Evolutionary conservation across 2,888 invertebrate genomes (phyloP).

Genomic region (Noctuana brunneofusca): DNA sequence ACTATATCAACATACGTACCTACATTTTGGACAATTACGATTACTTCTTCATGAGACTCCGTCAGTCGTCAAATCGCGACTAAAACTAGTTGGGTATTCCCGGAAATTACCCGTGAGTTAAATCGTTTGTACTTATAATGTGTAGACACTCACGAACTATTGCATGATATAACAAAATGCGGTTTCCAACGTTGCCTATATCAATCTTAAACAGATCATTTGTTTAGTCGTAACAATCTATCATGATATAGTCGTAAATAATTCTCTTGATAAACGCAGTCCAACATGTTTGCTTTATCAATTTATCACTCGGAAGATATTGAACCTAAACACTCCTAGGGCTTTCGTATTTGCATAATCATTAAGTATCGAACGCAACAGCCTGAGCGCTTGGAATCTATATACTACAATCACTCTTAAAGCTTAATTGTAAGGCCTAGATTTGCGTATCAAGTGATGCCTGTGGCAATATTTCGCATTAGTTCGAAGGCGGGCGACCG

Average conservation of each 20-base stretch:
- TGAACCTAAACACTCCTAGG: conserved; percentile 56
- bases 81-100: too few species aligned
- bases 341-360: conserved; percentile 63
- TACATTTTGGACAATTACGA: too few species aligned
- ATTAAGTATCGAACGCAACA: conserved; percentile 56
- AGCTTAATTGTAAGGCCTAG: conserved; percentile 45
- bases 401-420: conserved; percentile 22
- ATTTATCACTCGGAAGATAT: conserved; percentile 54
- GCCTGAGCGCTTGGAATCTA: conserved; percentile 27
- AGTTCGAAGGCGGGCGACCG: conserved; percentile 63
- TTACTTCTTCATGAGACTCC: too few species aligned
- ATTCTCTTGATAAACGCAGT: conserved; percentile 42
- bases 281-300: conserved; percentile 46
- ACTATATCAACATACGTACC: too few species aligned
- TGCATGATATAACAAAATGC: too few species aligned
- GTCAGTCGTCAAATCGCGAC: too few species aligned
- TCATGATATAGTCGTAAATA: conserved; percentile 41
- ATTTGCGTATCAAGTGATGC: conserved; percentile 45
- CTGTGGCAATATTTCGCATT: conserved; percentile 62
- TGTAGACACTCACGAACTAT: too few species aligned
- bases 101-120: too few species aligned
- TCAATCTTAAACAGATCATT: conserved; percentile 20
- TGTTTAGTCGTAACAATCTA: conserved; percentile 36
- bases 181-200: background rate
- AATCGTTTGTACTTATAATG: too few species aligned